Evolutionary conservation across 2,113 vertebrate genomes (phyloP), one percentile per base, ranked within the genome.

Genomic region (Etia nguti): DNA sequence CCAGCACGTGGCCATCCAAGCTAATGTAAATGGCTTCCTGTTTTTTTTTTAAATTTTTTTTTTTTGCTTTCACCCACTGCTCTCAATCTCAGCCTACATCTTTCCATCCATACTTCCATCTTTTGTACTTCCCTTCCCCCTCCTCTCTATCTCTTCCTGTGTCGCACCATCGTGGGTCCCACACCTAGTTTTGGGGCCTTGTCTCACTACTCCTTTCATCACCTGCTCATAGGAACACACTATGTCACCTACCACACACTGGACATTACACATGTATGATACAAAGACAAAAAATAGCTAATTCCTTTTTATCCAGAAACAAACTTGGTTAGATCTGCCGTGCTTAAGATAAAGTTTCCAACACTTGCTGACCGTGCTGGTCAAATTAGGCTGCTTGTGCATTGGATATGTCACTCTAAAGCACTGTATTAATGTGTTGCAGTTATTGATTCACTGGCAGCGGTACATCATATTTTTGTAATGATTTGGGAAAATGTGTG

Each of bases 1-100:
- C 84, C 89, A 79, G 80, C 89, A 88, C 48, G 68, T 83, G 85
- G 77, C 84, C 87, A 80, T 94, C 89, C 89, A 83, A 77, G 73
- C 90, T 86, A 82, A 90, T 87, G 83, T 81, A 82, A 89, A 95
- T 88, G 82, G 81, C 90, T 95, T 94, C 93, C 92, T 95, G 22
- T 22, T 83, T 93, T 15, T 36, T 36, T 31, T 16, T 8, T 65
- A 41, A 91, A 92, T 93, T 4, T 7, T 55, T 93, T 4, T 7
- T 55, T 94, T 93, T 94, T 91, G 85, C 86, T 91, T 89, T 88
- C 81, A 70, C 31, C 57, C 82, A 50, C 26, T 18, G 9, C 52
- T 59, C 46, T 50, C 20, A 18, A 79, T 68, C 84, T 57, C 52
- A 62, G 60, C 48, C 84, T 36, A 41, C 81, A 55, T 90, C 85